Percentiles rank a stretch among this genome's conserved stretches.
phyloP scores from a whole-genome alignment of 1,140 invertebrate genomes.

The Aphis craccivora region DNA sequence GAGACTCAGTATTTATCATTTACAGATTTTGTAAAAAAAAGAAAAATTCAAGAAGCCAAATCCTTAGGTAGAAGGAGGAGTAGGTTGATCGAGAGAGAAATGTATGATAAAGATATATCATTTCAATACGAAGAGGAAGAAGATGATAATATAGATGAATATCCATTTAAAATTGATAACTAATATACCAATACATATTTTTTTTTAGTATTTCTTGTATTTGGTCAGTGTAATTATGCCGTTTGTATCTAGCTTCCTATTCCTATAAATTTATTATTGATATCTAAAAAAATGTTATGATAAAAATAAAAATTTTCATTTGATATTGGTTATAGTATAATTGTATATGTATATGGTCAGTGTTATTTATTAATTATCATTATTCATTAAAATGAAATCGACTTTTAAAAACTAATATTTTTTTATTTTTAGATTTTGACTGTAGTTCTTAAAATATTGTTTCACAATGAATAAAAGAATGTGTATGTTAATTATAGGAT shows the following conservation, averaged over 20 bases:
- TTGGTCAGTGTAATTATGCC: not conserved
- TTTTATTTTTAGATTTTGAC: not conserved
- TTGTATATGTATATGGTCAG: not conserved
- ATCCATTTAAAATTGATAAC: constrained; percentile 46
- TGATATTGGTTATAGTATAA: not conserved
- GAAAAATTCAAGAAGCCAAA: constrained; percentile 50
- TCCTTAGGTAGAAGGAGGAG: constrained; percentile 36
- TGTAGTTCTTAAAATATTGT: not conserved
- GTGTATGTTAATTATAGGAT: not conserved
- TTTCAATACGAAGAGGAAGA: not conserved
- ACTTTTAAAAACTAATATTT: not conserved
- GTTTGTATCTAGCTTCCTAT: not conserved
- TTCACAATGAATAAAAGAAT: too few species aligned
- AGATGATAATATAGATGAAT: constrained; percentile 21
- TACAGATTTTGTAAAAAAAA: constrained; percentile 55
- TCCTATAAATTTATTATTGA: not conserved
- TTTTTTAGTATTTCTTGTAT: not conserved
- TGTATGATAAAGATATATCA: constrained; percentile 18
- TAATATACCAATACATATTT: not conserved
- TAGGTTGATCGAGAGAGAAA: constrained; percentile 43
- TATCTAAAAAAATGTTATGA: not conserved
- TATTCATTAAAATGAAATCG: not conserved
- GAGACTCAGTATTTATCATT: constrained; percentile 37
- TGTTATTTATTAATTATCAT: not conserved
- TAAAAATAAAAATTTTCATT: not conserved